Conservation (phyloP, 2,888 invertebrate species). For the Pollenia labialis region DNA sequence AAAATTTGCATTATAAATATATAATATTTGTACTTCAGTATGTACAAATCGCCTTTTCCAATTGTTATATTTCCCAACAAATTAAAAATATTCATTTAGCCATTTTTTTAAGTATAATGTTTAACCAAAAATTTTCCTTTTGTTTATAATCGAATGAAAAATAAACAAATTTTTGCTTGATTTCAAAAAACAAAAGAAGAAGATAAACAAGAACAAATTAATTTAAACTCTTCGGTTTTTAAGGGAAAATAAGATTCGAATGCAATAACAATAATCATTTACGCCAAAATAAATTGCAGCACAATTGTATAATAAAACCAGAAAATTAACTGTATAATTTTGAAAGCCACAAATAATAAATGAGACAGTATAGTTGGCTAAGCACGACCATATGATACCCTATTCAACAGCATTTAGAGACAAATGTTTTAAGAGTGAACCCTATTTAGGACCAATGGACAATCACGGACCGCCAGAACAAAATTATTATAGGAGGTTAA, state of each 20-base stretch:
- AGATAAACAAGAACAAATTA: background rate
- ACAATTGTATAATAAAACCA: slow-evolving; percentile 40
- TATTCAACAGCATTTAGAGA: no score
- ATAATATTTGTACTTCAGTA: no score
- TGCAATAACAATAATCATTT: slow-evolving; percentile 72
- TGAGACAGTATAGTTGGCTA: no score
- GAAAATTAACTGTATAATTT: slow-evolving; percentile 27
- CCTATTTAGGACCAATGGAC: no score
- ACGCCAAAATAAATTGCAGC: slow-evolving; percentile 68
- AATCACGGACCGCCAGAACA: no score
- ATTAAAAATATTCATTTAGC: background rate
- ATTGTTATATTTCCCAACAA: background rate
- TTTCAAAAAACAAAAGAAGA: background rate
- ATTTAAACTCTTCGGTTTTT: background rate
- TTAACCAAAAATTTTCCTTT: slow-evolving; percentile 2
- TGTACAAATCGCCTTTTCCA: no score
- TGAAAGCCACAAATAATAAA: background rate
- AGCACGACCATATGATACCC: no score
- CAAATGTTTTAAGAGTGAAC: no score
- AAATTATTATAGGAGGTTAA: no score
- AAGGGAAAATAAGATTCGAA: slow-evolving; percentile 54
- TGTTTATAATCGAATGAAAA: background rate
- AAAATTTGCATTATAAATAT: no score
- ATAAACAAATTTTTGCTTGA: background rate
- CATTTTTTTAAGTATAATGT: background rate